These are phyloP conservation scores for Eubasilissa splendida DNA, from an alignment of 2,888 invertebrate genomes.

Conservation along the genomic window DNA sequence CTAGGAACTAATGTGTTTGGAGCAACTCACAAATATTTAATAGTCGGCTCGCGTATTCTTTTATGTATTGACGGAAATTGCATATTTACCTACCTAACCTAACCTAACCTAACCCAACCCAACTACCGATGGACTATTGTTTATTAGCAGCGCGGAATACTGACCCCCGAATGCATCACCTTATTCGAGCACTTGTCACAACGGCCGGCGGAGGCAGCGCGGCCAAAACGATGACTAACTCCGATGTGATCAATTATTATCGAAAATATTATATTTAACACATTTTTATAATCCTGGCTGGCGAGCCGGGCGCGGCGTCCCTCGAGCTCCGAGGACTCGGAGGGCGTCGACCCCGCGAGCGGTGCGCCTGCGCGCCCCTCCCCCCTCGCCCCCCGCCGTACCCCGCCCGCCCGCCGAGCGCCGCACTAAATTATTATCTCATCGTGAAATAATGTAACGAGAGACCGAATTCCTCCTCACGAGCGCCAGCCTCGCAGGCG, in stretches of 20 bases:
- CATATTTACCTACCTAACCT: too few relatives aligned
- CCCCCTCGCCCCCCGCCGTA: conserved; percentile 21
- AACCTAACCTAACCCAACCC: too few relatives aligned
- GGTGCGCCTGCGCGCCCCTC: conserved; percentile 22
- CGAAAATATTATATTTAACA: not conserved
- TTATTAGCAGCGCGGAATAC: too few relatives aligned
- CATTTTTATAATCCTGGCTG: not conserved
- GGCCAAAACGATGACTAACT: not conserved
- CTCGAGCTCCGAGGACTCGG: not conserved
- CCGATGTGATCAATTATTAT: not conserved
- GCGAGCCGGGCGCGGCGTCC: not conserved
- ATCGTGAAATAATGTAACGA: not conserved
- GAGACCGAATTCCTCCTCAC: not conserved
- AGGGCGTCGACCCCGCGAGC: conserved; percentile 35
- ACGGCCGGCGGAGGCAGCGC: too few relatives aligned
- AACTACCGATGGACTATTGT: too few relatives aligned
- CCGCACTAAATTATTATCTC: conserved; percentile 6
- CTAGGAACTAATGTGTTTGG: too few relatives aligned
- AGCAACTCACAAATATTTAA: too few relatives aligned
- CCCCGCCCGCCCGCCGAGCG: not conserved
- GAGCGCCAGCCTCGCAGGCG: too few relatives aligned
- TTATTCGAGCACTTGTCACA: too few relatives aligned
- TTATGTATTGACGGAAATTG: too few relatives aligned
- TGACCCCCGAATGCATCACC: too few relatives aligned
- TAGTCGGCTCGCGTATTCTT: too few relatives aligned